Percentiles rank a stretch among this genome's conserved stretches.
Evolutionary conservation across 2,113 vertebrate genomes (phyloP).

Genomic region (Oncorhynchus clarkii): DNA sequence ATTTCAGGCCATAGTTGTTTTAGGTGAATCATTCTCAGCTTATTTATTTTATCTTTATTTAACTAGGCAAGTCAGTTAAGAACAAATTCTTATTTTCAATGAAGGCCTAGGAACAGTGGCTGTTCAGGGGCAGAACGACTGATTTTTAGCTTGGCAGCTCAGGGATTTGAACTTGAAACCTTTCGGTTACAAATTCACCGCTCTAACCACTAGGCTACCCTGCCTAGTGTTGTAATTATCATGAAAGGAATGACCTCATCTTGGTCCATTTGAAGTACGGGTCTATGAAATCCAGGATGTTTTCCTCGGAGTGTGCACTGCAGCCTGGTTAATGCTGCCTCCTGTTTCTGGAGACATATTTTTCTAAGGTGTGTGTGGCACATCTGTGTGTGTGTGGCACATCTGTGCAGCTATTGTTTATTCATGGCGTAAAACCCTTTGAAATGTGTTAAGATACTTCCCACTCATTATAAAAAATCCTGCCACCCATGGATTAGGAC

Average conservation of each 20-base stretch:
- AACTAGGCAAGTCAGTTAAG: too few species aligned
- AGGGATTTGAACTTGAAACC: too few species aligned
- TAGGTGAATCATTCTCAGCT: constrained; percentile 37
- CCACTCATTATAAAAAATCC: constrained; percentile 99
- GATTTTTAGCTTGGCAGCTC: too few species aligned
- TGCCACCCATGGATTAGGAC: constrained; percentile 99
- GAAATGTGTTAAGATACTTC: constrained; percentile 99
- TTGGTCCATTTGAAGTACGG: constrained; percentile 4
- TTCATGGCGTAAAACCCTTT: constrained; percentile 99
- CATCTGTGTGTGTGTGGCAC: constrained; percentile 95
- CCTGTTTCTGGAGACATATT: constrained; percentile 76
- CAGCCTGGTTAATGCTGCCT: constrained; percentile 62
- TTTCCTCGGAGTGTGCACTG: constrained; percentile 54
- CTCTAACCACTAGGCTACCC: too few species aligned
- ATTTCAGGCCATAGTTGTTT: constrained; percentile 34
- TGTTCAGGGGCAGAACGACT: too few species aligned
- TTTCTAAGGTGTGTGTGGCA: constrained; percentile 96
- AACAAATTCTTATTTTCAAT: too few species aligned
- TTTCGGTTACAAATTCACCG: too few species aligned
- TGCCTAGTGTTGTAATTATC: constrained; percentile 7
- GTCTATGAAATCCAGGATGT: constrained; percentile 54
- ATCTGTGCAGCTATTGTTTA: constrained; percentile 99
- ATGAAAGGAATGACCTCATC: constrained; percentile 40
- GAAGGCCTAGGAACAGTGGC: too few species aligned
- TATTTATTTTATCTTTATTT: neutral